Conservation (phyloP, 2,113 vertebrate genomes). For the Pelobates fuscus region DNA sequence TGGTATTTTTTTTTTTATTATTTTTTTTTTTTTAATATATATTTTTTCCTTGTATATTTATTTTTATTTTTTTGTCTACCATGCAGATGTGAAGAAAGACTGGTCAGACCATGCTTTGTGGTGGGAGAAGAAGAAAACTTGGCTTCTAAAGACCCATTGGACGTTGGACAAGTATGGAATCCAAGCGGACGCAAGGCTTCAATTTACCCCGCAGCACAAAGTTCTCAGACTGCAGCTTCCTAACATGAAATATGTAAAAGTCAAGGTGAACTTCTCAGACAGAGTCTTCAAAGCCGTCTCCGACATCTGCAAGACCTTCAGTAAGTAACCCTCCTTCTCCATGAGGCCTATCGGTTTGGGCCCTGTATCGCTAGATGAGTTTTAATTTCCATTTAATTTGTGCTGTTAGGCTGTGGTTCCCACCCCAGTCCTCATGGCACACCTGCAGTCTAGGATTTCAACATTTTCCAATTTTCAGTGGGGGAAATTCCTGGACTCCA, state of each 20-base stretch:
- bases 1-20: no score
- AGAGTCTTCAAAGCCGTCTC: conserved; percentile 97
- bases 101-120: conserved; percentile 97
- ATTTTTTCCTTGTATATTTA: no score
- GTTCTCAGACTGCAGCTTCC: conserved; percentile 94
- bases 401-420: no score
- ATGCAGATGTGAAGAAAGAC: conserved; percentile 94
- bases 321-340: conserved; percentile 75
- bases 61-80: background rate
- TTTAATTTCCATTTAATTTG: background rate
- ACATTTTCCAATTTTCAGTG: no score
- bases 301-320: conserved; percentile 99
- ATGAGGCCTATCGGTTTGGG: background rate
- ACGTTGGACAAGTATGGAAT: conserved; percentile 98
- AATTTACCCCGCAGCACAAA: conserved; percentile 98
- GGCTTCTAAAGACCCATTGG: conserved; percentile 98
- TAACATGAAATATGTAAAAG: conserved; percentile 98
- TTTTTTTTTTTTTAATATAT: no score
- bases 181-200: conserved; percentile 92
- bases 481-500: no score
- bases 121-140: conserved; percentile 99
- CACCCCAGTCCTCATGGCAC: no score
- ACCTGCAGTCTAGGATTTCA: no score
- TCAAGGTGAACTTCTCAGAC: conserved; percentile 98
- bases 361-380: background rate